Percentiles rank a stretch among this genome's conserved stretches.
Conservation (phyloP, 2,113 vertebrate species). For the Sinocyclocheilus maitianheensis region DNA sequence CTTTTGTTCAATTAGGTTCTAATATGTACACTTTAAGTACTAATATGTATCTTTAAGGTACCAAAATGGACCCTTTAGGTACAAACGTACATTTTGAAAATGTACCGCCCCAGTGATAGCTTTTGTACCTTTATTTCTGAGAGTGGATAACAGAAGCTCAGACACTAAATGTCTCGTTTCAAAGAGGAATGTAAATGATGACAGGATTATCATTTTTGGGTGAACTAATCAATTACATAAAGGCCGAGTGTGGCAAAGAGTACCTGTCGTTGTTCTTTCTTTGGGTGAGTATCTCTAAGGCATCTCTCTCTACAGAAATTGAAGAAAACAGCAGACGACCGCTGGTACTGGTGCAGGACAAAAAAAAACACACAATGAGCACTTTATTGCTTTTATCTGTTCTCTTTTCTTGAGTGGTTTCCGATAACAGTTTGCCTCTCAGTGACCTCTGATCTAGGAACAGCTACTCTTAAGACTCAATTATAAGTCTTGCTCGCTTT, state of each 20-base stretch:
- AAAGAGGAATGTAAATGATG: no score
- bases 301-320: conserved; percentile 5
- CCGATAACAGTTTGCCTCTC: background rate
- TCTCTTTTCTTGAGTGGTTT: background rate
- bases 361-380: background rate
- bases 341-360: background rate
- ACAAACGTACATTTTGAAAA: no score
- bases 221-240: background rate
- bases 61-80: no score
- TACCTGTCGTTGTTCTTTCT: background rate
- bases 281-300: background rate
- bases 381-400: background rate
- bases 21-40: no score
- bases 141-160: no score
- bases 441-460: background rate
- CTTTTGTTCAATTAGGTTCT: no score
- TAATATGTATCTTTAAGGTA: no score
- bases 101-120: no score
- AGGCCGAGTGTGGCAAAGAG: background rate
- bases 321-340: background rate
- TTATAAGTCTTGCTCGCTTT: background rate
- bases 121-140: no score
- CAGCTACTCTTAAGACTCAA: conserved; percentile 27
- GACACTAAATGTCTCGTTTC: no score
- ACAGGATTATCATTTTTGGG: background rate